Evolutionary conservation across 2,113 vertebrate genomes (phyloP).

Genomic region (Stegostoma tigrinum): DNA sequence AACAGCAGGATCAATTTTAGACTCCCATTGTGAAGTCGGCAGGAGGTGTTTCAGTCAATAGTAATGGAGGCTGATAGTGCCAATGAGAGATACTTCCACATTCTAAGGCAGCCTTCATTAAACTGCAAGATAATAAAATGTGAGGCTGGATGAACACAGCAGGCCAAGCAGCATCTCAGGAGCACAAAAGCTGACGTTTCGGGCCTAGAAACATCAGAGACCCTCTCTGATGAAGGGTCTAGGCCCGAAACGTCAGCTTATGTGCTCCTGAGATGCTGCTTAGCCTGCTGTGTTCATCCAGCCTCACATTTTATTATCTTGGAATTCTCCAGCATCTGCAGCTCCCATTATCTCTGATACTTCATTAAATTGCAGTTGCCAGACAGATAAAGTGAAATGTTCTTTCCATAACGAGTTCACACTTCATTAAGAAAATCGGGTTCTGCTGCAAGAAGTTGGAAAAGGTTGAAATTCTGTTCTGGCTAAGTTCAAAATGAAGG

Average conservation of each 20-base stretch:
- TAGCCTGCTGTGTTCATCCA: too few species aligned
- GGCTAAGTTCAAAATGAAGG: not conserved
- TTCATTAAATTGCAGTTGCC: not conserved
- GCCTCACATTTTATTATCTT: too few species aligned
- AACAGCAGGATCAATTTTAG: not conserved
- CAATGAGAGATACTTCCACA: not conserved
- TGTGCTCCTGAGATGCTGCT: too few species aligned
- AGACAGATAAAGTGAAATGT: not conserved
- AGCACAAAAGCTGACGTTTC: too few species aligned
- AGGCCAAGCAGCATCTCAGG: too few species aligned
- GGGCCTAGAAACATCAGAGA: too few species aligned
- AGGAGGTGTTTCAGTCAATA: not conserved
- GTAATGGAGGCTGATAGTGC: not conserved
- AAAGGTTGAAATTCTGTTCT: not conserved
- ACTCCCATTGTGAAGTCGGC: not conserved
- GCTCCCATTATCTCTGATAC: too few species aligned
- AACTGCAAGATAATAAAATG: too few species aligned
- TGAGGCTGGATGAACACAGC: too few species aligned
- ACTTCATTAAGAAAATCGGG: not conserved
- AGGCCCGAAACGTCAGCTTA: too few species aligned
- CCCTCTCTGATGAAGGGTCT: too few species aligned
- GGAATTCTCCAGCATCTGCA: too few species aligned
- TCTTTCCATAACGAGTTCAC: not conserved
- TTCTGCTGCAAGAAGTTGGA: not conserved
- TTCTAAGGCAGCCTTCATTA: not conserved